Conservation (phyloP, 2,797 vertebrate genomes). For the Tamandua tetradactyla region DNA sequence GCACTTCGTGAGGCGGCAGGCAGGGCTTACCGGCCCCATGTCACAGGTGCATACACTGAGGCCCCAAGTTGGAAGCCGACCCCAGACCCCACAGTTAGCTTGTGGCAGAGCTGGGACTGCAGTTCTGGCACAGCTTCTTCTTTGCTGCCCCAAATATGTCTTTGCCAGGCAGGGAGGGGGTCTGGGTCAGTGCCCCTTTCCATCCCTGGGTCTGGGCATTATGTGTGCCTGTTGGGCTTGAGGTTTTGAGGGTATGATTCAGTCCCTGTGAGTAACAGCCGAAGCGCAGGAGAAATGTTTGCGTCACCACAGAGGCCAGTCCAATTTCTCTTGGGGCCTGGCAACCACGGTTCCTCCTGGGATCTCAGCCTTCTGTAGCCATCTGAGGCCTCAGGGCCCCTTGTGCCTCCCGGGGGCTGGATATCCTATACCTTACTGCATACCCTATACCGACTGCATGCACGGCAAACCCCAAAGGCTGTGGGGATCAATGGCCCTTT, state of each 20-base stretch:
- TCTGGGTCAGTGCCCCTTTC: not conserved
- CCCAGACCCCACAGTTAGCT: not conserved
- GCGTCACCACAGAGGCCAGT: slow-evolving; percentile 41
- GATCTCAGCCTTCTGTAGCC: slow-evolving; percentile 58
- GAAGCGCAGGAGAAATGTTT: slow-evolving; percentile 38
- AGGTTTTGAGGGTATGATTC: slow-evolving; percentile 71
- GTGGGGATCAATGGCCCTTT: not conserved
- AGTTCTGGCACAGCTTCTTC: not conserved
- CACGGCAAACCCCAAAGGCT: slow-evolving; percentile 39
- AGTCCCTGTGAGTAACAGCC: slow-evolving; percentile 43
- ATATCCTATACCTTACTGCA: slow-evolving; percentile 56
- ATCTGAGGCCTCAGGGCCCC: not conserved
- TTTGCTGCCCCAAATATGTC: not conserved
- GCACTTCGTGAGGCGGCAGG: not conserved
- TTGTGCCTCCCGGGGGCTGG: not conserved
- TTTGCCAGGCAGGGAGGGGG: not conserved
- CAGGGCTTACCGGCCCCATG: not conserved
- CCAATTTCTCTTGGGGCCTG: slow-evolving; percentile 67
- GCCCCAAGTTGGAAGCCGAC: not conserved
- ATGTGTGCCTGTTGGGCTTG: slow-evolving; percentile 41
- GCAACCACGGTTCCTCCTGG: not conserved
- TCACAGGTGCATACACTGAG: not conserved
- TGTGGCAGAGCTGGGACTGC: not conserved
- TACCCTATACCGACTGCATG: not conserved
- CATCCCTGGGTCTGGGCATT: not conserved